Base-by-base conservation (phyloP, 1,140 invertebrate species). In the Neuroterus valhalla region DNA sequence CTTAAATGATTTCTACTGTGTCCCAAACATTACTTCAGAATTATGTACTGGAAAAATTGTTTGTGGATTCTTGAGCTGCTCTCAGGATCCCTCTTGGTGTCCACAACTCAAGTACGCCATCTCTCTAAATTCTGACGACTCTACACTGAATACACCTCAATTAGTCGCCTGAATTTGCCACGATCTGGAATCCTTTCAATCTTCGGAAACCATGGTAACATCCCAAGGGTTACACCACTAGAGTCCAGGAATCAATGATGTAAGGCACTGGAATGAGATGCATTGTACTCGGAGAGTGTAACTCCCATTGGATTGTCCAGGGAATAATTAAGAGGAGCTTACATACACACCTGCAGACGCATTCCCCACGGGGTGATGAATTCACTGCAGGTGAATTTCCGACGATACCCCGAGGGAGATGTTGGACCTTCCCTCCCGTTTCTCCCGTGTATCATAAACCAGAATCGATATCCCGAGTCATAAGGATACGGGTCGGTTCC, bases 311-410 rank as follows among this genome's bases (percentile, higher is more conserved):
- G 23, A 62, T 62, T 62, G 55, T 62, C 55, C 55, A 14, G 55
- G 55, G 55, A 62, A 62, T 62, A 62, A 62, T 62, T 62, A 62
- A 26, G 21, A 62, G 31, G 23, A n/a, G 55, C 55, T 62, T 62
- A 62, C 26, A 62, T 62, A 62, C 26, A 23, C 55, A 62, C 55
- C 55, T 62, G 55, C 55, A 62, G 23, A 62, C 26, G 21, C 8
- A 62, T 6, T 31, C 55, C 55, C 55, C 3, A 31, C 12, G 55
- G 55, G 23, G 55, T 62, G 55, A 62, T 62, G 55, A 62, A 62
- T 62, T 23, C 55, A 62, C 55, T 62, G 55, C 55, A 62, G 55
- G 55, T 62, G 21, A 62, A 62, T 62, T 62, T 23, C 14, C 55
- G 31, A 62, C 26, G 55, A 62, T 31, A 31, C 23, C 55, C 15